phyloP scores from a whole-genome alignment of 2,797 vertebrate species.

The Epinephelus malabaricus region DNA sequence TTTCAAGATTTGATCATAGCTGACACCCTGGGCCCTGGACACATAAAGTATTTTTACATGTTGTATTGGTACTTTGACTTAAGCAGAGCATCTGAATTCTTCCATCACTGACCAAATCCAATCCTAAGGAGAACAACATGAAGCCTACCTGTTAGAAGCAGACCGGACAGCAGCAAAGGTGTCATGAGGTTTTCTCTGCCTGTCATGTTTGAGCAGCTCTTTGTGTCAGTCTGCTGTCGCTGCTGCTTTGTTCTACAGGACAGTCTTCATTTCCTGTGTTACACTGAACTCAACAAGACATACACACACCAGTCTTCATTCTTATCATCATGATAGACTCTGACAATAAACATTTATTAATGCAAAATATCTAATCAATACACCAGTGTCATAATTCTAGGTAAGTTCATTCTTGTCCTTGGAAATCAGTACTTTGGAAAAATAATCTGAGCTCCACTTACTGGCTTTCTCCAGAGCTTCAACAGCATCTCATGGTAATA shows the following conservation, averaged over 20 bases:
- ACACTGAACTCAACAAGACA: not conserved
- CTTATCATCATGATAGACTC: not conserved
- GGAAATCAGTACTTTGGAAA: not conserved
- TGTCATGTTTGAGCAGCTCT: not conserved
- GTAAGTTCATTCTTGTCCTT: too few relatives aligned
- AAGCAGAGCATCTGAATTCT: not conserved
- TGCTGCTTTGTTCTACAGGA: not conserved
- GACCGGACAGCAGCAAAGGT: conserved; percentile 33
- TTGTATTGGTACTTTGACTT: not conserved
- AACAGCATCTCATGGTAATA: not conserved
- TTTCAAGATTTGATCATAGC: too few relatives aligned
- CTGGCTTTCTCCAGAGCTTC: not conserved
- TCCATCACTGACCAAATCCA: not conserved
- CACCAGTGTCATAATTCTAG: too few relatives aligned
- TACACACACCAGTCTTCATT: not conserved
- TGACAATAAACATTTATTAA: not conserved
- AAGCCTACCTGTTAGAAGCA: conserved; percentile 41
- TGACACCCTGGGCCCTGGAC: too few relatives aligned
- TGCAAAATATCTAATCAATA: too few relatives aligned
- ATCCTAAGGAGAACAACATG: accelerated
- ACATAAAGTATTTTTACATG: not conserved
- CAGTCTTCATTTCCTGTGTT: conserved; percentile 51
- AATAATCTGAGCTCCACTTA: not conserved
- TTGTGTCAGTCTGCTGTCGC: not conserved
- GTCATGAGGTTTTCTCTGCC: not conserved